Conservation (phyloP, 2,797 vertebrate genomes). For the Halcyon smyrnensis region DNA sequence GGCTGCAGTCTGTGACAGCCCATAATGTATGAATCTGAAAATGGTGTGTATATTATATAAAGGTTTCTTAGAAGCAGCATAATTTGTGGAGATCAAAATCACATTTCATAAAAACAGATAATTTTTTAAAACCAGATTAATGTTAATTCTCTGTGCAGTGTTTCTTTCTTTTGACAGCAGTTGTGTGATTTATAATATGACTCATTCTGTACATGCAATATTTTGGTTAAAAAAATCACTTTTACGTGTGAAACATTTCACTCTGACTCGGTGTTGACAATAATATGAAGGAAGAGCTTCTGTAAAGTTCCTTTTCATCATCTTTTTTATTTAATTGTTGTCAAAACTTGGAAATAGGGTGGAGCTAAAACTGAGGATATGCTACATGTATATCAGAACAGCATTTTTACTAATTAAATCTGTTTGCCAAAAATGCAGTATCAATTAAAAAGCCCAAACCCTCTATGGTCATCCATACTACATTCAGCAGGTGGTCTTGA, state of each 20-base stretch:
- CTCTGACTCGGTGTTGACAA: neutral
- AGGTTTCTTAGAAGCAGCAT: neutral
- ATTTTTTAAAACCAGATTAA: neutral
- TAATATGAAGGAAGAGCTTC: neutral
- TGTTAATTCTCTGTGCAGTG: neutral
- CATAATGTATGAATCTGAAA: constrained; percentile 6
- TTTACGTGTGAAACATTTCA: neutral
- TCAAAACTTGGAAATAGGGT: neutral
- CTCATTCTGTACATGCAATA: constrained; percentile 49
- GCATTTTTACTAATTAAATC: neutral
- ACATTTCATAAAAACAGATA: neutral
- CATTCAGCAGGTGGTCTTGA: neutral
- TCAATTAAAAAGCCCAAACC: fast-evolving
- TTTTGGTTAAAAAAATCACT: constrained; percentile 48
- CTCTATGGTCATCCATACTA: neutral
- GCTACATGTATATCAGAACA: neutral
- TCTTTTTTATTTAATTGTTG: neutral
- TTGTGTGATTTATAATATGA: constrained; percentile 22
- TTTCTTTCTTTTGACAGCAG: constrained; percentile 28
- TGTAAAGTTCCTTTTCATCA: neutral
- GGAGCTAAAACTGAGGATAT: neutral
- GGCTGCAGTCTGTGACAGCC: neutral
- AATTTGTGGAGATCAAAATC: neutral
- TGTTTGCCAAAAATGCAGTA: neutral
- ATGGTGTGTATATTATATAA: neutral